phyloP scores from a whole-genome alignment of 2,888 invertebrate species.

The Lagria hirta region DNA sequence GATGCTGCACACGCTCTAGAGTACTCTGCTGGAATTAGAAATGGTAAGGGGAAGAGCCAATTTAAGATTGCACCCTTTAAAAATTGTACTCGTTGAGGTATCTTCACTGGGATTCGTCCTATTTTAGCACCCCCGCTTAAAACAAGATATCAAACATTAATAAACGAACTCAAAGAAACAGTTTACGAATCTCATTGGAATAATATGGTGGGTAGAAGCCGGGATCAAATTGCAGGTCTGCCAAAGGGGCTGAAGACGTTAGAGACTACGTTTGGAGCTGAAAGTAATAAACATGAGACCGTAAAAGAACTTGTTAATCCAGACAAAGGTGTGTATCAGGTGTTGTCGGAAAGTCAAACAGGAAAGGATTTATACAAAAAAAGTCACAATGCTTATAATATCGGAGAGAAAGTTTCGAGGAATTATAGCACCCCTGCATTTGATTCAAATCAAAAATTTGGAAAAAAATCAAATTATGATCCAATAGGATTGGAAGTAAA shows the following conservation, averaged over 20 bases:
- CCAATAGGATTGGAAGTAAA: conserved; percentile 56
- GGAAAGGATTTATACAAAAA: conserved; percentile 55
- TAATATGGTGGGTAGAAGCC: conserved; percentile 51
- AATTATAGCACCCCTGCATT: conserved; percentile 51
- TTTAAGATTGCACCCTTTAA: conserved; percentile 11
- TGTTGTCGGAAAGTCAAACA: conserved; percentile 48
- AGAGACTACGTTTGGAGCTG: conserved; percentile 51
- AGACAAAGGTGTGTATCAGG: conserved; percentile 47
- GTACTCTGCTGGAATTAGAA: conserved; percentile 36
- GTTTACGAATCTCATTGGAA: conserved; percentile 56
- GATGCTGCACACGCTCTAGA: conserved; percentile 45
- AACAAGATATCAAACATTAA: conserved; percentile 54
- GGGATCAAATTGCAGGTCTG: conserved; percentile 53
- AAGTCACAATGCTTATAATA: conserved; percentile 56
- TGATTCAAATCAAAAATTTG: conserved; percentile 54
- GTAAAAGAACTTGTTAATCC: conserved; percentile 53
- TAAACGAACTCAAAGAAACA: conserved; percentile 56
- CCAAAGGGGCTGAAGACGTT: conserved; percentile 53
- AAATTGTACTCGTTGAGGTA: no score
- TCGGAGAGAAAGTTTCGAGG: conserved; percentile 52
- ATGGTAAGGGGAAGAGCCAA: conserved; percentile 4
- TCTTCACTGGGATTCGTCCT: conserved; percentile 33
- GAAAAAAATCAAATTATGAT: conserved; percentile 54
- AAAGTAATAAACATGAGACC: conserved; percentile 29
- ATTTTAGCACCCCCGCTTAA: conserved; percentile 48